Percentiles rank a stretch among this genome's conserved stretches.
phyloP scores from a whole-genome alignment of 2,113 vertebrate genomes.

The Bucco capensis region DNA sequence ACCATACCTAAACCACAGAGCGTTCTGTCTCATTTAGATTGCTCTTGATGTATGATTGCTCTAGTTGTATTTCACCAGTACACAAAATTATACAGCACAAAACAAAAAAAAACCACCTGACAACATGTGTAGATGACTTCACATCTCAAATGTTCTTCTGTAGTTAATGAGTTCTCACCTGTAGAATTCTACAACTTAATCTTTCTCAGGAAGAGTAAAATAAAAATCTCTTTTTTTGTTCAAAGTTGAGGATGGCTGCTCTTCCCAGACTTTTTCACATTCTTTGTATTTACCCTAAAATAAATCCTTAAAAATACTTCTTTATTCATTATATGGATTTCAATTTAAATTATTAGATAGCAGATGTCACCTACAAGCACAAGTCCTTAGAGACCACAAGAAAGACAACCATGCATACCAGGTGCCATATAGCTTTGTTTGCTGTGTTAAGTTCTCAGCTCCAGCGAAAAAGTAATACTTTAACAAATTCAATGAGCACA shows the following conservation, averaged over 20 bases:
- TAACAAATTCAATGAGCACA: neutral
- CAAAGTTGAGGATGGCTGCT: neutral
- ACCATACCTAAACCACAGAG: neutral
- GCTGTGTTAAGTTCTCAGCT: neutral
- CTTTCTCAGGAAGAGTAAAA: neutral
- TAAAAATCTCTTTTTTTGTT: neutral
- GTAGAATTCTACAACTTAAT: neutral
- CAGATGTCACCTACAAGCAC: neutral
- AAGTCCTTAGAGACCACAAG: neutral
- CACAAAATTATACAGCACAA: neutral
- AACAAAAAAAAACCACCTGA: neutral
- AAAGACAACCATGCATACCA: neutral
- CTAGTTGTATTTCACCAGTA: neutral
- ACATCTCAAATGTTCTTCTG: neutral
- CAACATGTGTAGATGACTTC: neutral
- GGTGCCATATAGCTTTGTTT: neutral
- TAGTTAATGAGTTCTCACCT: neutral
- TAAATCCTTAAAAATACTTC: neutral
- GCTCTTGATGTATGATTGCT: neutral
- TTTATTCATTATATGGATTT: neutral
- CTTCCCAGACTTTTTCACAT: neutral
- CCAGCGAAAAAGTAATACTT: neutral
- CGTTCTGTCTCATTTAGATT: neutral
- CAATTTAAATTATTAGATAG: neutral
- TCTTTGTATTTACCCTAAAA: neutral